These are phyloP conservation scores for Brachypalpus laphriformis DNA, from an alignment of 2,888 invertebrate species.

Conservation along the genomic window DNA sequence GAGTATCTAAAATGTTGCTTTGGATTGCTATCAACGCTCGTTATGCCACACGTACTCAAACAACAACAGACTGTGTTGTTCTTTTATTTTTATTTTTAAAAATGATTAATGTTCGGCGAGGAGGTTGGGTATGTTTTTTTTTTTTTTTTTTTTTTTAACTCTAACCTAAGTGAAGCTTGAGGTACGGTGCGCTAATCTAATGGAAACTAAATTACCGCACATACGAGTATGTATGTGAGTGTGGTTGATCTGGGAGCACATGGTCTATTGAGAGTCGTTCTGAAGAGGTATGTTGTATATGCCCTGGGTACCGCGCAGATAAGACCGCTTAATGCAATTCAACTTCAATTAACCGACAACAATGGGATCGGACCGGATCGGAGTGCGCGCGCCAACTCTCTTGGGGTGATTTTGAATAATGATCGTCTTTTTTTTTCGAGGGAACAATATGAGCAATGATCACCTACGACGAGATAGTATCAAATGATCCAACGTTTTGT, in stretches of 20 bases:
- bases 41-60: slow-evolving; percentile 60
- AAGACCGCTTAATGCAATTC: slow-evolving; percentile 71
- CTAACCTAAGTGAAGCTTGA: slow-evolving; percentile 48
- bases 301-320: slow-evolving; percentile 51
- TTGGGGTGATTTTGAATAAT: slow-evolving; percentile 66
- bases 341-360: slow-evolving; percentile 73
- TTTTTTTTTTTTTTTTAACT: slow-evolving; percentile 28
- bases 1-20: slow-evolving; percentile 3
- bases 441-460: slow-evolving; percentile 69
- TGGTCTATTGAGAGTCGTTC: slow-evolving; percentile 27
- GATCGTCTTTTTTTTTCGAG: slow-evolving; percentile 28
- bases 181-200: slow-evolving; percentile 69
- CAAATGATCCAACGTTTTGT: slow-evolving; percentile 54
- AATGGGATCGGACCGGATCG: slow-evolving; percentile 45
- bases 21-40: slow-evolving; percentile 56
- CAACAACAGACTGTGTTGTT: slow-evolving; percentile 5
- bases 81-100: slow-evolving; percentile 38
- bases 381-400: neutral
- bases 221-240: slow-evolving; percentile 47
- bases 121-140: slow-evolving; percentile 25
- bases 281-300: slow-evolving; percentile 13
- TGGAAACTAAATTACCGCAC: slow-evolving; percentile 73
- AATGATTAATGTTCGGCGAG: slow-evolving; percentile 67
- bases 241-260: slow-evolving; percentile 11
- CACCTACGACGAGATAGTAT: slow-evolving; percentile 40